Conservation (phyloP, 2,797 vertebrate species). For the Cynodonichthys magdalenae region DNA sequence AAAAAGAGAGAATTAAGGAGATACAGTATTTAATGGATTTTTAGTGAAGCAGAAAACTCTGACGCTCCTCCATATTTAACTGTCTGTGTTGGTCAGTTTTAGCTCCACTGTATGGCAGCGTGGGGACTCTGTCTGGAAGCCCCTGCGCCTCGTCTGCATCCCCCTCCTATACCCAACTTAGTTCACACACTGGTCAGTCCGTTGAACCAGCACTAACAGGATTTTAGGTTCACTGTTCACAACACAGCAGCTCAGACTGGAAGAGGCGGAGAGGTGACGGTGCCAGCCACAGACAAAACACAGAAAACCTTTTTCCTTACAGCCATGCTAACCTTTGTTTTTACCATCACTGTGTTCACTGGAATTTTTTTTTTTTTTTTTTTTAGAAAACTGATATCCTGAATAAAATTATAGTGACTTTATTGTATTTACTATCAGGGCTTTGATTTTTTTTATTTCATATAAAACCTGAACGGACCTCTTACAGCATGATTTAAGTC, state of each 20-base stretch:
- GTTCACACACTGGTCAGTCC: constrained; percentile 52
- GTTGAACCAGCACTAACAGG: constrained; percentile 70
- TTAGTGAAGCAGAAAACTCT: background rate
- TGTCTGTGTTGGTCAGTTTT: background rate
- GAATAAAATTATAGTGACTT: background rate
- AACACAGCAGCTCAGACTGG: constrained; percentile 31
- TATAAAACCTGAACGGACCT: background rate
- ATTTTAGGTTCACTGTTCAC: constrained; percentile 66
- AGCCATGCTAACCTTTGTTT: constrained; percentile 37
- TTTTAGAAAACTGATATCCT: background rate
- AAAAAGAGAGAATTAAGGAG: background rate
- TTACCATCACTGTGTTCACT: background rate
- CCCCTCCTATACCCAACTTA: background rate
- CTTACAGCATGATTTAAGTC: too few species aligned
- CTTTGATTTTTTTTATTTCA: background rate
- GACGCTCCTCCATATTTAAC: background rate
- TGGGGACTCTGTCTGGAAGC: constrained; percentile 51
- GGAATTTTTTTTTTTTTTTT: background rate
- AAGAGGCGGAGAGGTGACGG: constrained; percentile 17
- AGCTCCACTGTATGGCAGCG: constrained; percentile 42
- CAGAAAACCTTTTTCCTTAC: constrained; percentile 39
- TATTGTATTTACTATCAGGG: background rate
- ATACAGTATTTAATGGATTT: background rate
- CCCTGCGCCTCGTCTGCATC: constrained; percentile 57
- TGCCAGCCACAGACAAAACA: constrained; percentile 33